These are phyloP conservation scores for Eilema caniola DNA, from an alignment of 2,888 invertebrate species.

Conservation along the genomic window DNA sequence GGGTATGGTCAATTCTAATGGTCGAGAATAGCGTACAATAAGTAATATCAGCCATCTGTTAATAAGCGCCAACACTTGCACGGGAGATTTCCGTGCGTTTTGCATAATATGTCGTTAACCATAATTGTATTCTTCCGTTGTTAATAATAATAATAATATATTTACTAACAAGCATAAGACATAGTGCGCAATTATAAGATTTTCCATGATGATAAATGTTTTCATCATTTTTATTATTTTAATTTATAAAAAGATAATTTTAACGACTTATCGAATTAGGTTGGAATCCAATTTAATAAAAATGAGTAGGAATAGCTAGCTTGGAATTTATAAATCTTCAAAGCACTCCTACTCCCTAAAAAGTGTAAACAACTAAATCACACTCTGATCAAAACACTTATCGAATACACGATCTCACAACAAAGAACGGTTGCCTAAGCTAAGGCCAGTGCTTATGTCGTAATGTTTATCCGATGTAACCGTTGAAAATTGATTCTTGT, in stretches of 20 bases:
- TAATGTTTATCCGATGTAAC: conserved; percentile 13
- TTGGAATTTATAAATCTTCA: too few species aligned
- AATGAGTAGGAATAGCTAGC: too few species aligned
- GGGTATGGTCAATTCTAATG: too few species aligned
- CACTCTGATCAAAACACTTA: conserved; percentile 6
- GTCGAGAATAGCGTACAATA: too few species aligned
- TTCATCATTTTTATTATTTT: too few species aligned
- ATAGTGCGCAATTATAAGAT: background rate
- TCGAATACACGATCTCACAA: background rate
- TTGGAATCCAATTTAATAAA: too few species aligned
- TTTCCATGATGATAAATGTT: background rate
- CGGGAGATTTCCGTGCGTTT: conserved; percentile 2
- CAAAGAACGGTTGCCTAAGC: conserved; percentile 28
- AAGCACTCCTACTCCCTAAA: too few species aligned
- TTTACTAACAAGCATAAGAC: conserved; percentile 1
- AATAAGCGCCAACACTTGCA: conserved; percentile 1
- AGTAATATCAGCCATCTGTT: background rate
- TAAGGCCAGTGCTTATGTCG: conserved; percentile 31
- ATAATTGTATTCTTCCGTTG: conserved; percentile 19
- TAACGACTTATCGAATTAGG: too few species aligned
- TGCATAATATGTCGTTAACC: conserved; percentile 3
- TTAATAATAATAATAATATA: conserved; percentile 11
- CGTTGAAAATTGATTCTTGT: conserved; percentile 16
- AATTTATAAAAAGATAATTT: too few species aligned
- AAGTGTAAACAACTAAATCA: background rate